Base-by-base conservation (phyloP, 2,797 vertebrate species). In the Scolopax bukidnonensis region DNA sequence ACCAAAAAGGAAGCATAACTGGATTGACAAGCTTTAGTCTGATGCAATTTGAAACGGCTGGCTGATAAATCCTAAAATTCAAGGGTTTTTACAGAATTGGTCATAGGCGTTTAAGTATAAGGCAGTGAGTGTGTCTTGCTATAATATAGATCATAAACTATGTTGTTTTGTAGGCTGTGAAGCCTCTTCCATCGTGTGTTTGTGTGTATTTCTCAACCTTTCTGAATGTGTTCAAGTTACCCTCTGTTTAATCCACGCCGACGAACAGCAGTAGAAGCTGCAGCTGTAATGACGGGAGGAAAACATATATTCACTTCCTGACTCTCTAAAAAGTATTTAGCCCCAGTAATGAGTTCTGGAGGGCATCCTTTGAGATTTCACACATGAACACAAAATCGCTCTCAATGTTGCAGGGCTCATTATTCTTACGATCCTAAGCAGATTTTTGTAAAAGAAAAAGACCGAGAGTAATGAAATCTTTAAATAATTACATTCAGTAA, bases 71-170 rank as follows among this genome's bases (percentile, higher is more conserved):
- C 82, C 87, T 91, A 83, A 94, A 96, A 97, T 96, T 90, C 80
- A 84, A 95, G 91, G 59, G 54, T 94, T 96, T 96, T 97, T 95
- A 94, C 21, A 76, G 91, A 96, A 93, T 92, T 90, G 95, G 90
- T 95, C 94, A 90, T 87, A 96, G 95, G 95, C 75, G 85, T 97
- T 94, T 96, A 88, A 90, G 77, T 77, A 89, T 60, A 79, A 90
- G 47, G 43, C 94, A 21, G 67, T 54, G 82, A 96, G 68, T 65
- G 77, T 96, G 74, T 86, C 93, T 89, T 90, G 77, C 95, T 95
- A 6, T 97, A 93, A 97, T 63, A 82, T 30, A 95, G 92, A 84
- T 93, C 96, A 93, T 90, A 97, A 98, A 97, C 88, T 75, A 70
- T 84, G 88, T 95, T 57, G 92, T 69, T 98, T 93, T 95, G 95